Evolutionary conservation across 2,888 invertebrate species (phyloP).

Genomic region (Pocota personata): DNA sequence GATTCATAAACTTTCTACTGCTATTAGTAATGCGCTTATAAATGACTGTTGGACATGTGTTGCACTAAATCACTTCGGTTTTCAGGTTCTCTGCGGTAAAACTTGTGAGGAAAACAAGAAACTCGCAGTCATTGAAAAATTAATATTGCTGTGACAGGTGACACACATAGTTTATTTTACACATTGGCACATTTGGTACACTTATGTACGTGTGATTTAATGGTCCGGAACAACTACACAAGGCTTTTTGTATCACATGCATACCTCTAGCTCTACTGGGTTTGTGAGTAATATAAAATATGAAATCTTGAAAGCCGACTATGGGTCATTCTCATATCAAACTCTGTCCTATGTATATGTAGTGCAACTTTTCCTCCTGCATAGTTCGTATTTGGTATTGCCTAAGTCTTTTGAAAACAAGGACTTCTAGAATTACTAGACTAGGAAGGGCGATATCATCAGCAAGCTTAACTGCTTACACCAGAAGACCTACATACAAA

Average conservation of each 20-base stretch:
- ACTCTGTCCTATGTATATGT: too few relatives aligned
- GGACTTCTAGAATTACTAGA: too few relatives aligned
- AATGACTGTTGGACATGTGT: constrained; percentile 44
- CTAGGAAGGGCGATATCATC: too few relatives aligned
- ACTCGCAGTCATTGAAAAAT: constrained; percentile 54
- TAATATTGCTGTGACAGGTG: constrained; percentile 66
- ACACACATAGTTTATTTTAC: constrained; percentile 63
- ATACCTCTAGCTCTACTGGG: too few relatives aligned
- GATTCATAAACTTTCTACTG: constrained; percentile 59
- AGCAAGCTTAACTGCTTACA: too few relatives aligned
- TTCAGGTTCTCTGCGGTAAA: constrained; percentile 44
- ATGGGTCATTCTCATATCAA: too few relatives aligned
- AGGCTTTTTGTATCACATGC: background rate
- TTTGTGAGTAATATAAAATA: too few relatives aligned
- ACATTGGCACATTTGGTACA: constrained; percentile 69
- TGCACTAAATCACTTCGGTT: constrained; percentile 56
- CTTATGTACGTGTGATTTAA: constrained; percentile 20
- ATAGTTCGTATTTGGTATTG: too few relatives aligned
- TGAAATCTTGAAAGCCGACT: too few relatives aligned
- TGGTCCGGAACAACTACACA: background rate
- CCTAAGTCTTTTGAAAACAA: too few relatives aligned
- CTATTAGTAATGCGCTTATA: constrained; percentile 48
- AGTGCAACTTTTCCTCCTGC: too few relatives aligned
- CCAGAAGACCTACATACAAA: too few relatives aligned
- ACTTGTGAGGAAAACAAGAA: constrained; percentile 46